Conservation (phyloP, 2,888 invertebrate species). For the Geophilus truncorum region DNA sequence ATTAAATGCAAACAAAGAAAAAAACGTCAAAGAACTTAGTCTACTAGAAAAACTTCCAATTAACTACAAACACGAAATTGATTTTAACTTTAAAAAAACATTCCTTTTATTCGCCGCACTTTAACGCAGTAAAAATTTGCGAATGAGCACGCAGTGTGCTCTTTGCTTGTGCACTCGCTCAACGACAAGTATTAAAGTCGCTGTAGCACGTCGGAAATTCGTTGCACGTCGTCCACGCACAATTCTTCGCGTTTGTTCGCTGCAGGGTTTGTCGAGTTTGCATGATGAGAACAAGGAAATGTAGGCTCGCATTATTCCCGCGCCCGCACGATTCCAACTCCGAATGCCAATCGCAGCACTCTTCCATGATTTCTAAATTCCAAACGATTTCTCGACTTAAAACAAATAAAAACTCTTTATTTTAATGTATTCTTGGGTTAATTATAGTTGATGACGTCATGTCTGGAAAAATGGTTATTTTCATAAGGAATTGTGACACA, state of each 20-base stretch:
- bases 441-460: no score
- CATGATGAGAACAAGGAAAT: conserved; percentile 20
- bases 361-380: neutral
- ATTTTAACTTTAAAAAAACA: no score
- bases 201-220: neutral
- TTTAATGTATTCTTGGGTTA: no score
- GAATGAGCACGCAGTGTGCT: neutral
- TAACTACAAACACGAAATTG: no score
- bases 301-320: neutral
- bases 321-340: neutral
- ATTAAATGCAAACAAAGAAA: no score
- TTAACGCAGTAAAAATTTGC: neutral
- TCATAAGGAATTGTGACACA: no score
- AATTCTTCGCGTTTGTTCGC: conserved; percentile 20
- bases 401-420: no score
- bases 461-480: no score
- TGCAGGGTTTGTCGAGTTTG: conserved; percentile 20
- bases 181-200: neutral
- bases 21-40: no score
- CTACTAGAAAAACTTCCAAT: no score
- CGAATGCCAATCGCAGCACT: conserved; percentile 9
- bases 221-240: conserved; percentile 20
- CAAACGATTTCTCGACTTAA: no score
- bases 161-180: neutral
- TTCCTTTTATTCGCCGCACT: neutral